These are phyloP conservation scores for Lithobates sylvaticus DNA, from an alignment of 2,797 vertebrate species.

Conservation along the genomic window DNA sequence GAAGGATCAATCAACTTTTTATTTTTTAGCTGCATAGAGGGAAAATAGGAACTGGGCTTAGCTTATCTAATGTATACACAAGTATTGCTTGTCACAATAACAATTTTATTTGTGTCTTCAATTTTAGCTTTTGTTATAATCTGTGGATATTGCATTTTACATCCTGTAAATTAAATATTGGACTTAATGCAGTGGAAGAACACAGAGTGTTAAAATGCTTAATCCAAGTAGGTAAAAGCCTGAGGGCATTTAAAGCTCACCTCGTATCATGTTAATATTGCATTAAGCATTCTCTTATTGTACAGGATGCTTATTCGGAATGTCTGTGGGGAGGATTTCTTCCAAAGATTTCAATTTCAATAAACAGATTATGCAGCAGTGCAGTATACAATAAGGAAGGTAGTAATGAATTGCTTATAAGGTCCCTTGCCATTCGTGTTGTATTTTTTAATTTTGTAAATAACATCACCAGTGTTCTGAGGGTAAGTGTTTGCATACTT, in stretches of 20 bases:
- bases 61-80: conserved; percentile 69
- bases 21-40: conserved; percentile 19
- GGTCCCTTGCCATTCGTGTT: conserved; percentile 84
- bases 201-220: conserved; percentile 76
- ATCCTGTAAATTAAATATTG: conserved; percentile 80
- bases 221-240: conserved; percentile 73
- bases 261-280: conserved; percentile 85
- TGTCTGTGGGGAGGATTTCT: conserved; percentile 85
- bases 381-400: conserved; percentile 82
- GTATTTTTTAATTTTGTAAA: conserved; percentile 93
- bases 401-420: conserved; percentile 91
- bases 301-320: conserved; percentile 80
- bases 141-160: conserved; percentile 81
- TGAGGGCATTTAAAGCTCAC: conserved; percentile 73
- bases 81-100: conserved; percentile 70
- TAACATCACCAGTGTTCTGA: conserved; percentile 86
- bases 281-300: conserved; percentile 83
- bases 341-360: conserved; percentile 89
- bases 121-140: conserved; percentile 79
- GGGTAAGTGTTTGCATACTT: conserved; percentile 89
- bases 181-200: conserved; percentile 76
- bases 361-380: conserved; percentile 88
- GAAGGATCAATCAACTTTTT: conserved; percentile 36
- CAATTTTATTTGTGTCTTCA: conserved; percentile 69
- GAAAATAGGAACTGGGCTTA: conserved; percentile 64